A percentile compares a stretch with the other conserved stretches of the same genome.
These are phyloP conservation scores for Orthonyx spaldingii DNA, from an alignment of 2,113 vertebrate species.

Conservation along the genomic window DNA sequence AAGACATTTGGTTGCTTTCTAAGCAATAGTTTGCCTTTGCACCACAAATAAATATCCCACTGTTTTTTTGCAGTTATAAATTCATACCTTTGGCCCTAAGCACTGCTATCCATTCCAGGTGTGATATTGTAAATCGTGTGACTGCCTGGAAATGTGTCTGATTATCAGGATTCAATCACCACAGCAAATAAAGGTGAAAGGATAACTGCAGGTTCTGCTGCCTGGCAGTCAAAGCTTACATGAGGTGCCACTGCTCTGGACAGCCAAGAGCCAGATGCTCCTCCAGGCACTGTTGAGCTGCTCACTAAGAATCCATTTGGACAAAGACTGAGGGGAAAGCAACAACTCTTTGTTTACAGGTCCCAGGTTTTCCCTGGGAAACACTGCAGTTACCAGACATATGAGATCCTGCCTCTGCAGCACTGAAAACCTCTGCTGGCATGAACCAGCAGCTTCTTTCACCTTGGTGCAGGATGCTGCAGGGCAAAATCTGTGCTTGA, in stretches of 20 bases:
- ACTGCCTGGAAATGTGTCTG: not conserved
- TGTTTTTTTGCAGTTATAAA: not conserved
- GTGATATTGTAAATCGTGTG: not conserved
- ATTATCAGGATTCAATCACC: not conserved
- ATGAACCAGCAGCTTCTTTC: not conserved
- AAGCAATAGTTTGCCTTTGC: not conserved
- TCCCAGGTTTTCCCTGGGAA: not conserved
- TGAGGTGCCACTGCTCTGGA: not conserved
- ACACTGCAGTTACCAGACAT: not conserved
- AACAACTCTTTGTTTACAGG: not conserved
- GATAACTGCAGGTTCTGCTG: not conserved
- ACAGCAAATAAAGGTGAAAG: not conserved
- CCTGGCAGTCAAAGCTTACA: not conserved
- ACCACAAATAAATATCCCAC: not conserved
- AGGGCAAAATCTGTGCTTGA: not conserved
- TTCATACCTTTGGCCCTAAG: not conserved
- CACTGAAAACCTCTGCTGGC: not conserved
- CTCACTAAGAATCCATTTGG: not conserved
- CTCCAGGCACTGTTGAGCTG: accelerated
- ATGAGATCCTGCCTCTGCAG: not conserved
- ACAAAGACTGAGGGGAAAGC: not conserved
- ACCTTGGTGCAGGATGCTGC: not conserved
- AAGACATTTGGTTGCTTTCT: not conserved
- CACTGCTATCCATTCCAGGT: not conserved
- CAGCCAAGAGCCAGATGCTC: not conserved